Evolutionary conservation across 2,113 vertebrate species (phyloP).

Genomic region (Monopterus albus): DNA sequence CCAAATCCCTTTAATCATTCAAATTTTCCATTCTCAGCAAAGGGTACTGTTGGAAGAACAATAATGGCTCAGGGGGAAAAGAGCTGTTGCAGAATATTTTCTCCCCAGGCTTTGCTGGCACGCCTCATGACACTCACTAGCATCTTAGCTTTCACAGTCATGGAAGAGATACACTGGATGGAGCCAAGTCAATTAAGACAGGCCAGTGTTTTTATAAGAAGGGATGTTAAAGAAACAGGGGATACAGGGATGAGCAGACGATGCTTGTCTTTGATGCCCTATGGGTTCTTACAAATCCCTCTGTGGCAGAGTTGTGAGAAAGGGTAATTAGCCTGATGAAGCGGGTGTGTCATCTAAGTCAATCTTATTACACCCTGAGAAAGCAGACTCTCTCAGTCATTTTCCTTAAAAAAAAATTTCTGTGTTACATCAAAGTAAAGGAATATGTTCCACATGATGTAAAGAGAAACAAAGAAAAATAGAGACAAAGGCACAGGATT

Average conservation of each 20-base stretch:
- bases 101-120: constrained; percentile 37
- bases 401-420: constrained; percentile 33
- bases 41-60: constrained; percentile 56
- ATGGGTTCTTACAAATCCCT: constrained; percentile 55
- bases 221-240: constrained; percentile 50
- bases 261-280: constrained; percentile 66
- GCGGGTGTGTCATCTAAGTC: constrained; percentile 54
- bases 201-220: constrained; percentile 54
- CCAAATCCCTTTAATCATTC: constrained; percentile 79
- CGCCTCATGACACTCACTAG: constrained; percentile 66
- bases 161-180: constrained; percentile 49
- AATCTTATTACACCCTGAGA: constrained; percentile 56
- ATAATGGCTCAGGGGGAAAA: constrained; percentile 52
- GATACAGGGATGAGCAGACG: constrained; percentile 44
- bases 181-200: constrained; percentile 69
- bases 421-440: constrained; percentile 13
- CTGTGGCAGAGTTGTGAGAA: constrained; percentile 23
- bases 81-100: constrained; percentile 55
- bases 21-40: constrained; percentile 70
- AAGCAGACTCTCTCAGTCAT: constrained; percentile 56
- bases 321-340: constrained; percentile 67
- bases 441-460: neutral
- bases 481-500: neutral
- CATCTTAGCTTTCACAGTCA: constrained; percentile 54
- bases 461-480: neutral